A percentile compares a stretch with the other conserved stretches of the same genome.
These are phyloP conservation scores for Microdon myrmicae DNA, from an alignment of 2,888 invertebrate genomes.

Conservation along the genomic window DNA sequence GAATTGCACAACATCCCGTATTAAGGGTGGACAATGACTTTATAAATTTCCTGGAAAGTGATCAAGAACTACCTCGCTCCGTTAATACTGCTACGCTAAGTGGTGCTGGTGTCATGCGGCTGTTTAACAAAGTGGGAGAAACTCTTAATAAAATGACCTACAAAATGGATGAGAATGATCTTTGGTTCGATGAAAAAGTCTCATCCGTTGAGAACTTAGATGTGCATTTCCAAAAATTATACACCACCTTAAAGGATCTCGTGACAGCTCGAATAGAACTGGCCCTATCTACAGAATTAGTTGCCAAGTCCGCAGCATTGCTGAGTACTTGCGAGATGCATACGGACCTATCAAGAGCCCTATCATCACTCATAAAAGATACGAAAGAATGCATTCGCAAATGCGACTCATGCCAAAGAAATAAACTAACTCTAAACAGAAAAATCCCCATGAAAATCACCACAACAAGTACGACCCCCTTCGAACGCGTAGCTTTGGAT, in stretches of 20 bases:
- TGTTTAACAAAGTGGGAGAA: conserved; percentile 96
- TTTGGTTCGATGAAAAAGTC: conserved; percentile 98
- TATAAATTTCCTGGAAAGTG: conserved; percentile 94
- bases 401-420: too few relatives aligned
- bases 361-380: conserved; percentile 91
- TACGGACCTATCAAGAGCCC: conserved; percentile 86
- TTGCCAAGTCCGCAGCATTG: conserved; percentile 89
- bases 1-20: conserved; percentile 88
- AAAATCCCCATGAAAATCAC: too few relatives aligned
- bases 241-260: conserved; percentile 86
- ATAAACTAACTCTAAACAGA: too few relatives aligned
- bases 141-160: conserved; percentile 98
- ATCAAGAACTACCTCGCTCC: conserved; percentile 91
- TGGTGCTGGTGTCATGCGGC: conserved; percentile 91
- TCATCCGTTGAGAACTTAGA: conserved; percentile 92
- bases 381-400: too few relatives aligned
- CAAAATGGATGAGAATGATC: conserved; percentile 99
- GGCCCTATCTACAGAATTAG: conserved; percentile 80
- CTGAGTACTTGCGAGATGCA: conserved; percentile 94
- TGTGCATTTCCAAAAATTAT: conserved; percentile 85
- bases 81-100: conserved; percentile 95
- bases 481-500: too few relatives aligned
- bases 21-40: conserved; percentile 94
- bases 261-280: conserved; percentile 88
- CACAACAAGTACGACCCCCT: too few relatives aligned